Conservation (phyloP, 2,113 vertebrate genomes). For the Phylloscopus trochilus region DNA sequence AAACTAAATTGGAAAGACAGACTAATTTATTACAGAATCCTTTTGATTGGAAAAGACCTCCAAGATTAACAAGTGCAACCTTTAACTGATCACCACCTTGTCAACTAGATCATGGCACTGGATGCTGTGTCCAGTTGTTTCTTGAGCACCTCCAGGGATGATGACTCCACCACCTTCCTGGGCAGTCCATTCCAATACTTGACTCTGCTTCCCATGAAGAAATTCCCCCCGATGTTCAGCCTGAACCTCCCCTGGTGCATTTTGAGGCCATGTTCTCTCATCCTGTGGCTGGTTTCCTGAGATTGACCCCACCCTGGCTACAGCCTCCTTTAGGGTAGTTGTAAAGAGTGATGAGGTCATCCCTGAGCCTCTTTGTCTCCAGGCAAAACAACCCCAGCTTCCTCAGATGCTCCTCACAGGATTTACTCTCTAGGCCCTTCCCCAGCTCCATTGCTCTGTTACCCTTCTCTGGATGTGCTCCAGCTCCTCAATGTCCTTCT, state of each 20-base stretch:
- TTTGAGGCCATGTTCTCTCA: neutral
- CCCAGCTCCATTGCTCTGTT: neutral
- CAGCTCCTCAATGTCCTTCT: neutral
- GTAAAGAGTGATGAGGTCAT: neutral
- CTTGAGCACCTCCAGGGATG: no score
- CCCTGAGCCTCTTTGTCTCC: neutral
- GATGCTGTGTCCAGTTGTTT: neutral
- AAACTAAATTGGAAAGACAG: neutral
- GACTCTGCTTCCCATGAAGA: neutral
- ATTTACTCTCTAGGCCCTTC: neutral
- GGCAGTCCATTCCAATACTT: rapidly evolving
- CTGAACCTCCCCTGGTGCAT: neutral
- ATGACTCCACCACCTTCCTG: neutral
- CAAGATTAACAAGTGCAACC: neutral
- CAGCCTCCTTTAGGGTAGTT: neutral
- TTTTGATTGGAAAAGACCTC: neutral
- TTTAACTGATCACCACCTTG: neutral
- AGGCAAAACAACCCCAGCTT: neutral
- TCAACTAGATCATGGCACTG: neutral
- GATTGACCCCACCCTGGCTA: neutral
- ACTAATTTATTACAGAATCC: neutral
- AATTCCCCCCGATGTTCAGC: neutral
- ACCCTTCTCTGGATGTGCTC: rapidly evolving
- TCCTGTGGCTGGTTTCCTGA: neutral
- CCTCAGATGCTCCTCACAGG: rapidly evolving